phyloP scores from a whole-genome alignment of 2,113 vertebrate genomes.

The Eubucco bourcierii region DNA sequence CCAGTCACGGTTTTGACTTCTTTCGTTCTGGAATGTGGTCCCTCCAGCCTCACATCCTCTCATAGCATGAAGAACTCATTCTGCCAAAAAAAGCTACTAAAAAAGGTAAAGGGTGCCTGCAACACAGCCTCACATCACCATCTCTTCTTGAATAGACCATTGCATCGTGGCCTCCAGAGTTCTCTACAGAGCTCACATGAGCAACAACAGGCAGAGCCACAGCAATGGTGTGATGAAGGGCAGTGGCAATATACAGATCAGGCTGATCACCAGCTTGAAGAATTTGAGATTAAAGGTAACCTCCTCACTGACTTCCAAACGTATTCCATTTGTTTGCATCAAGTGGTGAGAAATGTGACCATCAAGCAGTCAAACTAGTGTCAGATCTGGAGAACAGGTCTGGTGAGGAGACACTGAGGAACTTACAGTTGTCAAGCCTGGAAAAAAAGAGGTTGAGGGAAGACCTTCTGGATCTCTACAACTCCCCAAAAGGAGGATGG shows the following conservation, averaged over 20 bases:
- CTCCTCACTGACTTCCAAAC: not conserved
- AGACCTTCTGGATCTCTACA: too few species aligned
- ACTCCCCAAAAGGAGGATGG: too few species aligned
- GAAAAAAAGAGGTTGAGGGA: too few species aligned
- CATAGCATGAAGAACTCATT: not conserved
- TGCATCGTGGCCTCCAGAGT: not conserved
- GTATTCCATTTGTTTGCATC: not conserved
- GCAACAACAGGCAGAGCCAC: not conserved
- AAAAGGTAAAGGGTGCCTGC: not conserved
- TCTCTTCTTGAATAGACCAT: not conserved
- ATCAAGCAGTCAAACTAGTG: not conserved
- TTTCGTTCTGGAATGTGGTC: constrained; percentile 10
- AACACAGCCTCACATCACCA: not conserved
- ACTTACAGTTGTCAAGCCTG: too few species aligned
- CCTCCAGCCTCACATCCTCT: not conserved
- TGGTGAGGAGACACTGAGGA: too few species aligned
- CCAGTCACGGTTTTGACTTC: not conserved
- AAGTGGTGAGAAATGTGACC: not conserved
- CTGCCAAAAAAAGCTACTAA: not conserved
- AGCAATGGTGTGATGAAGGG: not conserved
- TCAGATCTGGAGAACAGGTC: too few species aligned
- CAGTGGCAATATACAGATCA: not conserved
- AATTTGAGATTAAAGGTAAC: not conserved
- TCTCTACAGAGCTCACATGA: too few species aligned
- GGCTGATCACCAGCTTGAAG: not conserved